phyloP scores from a whole-genome alignment of 2,888 invertebrate genomes.

The Hirtodrosophila alboralis region DNA sequence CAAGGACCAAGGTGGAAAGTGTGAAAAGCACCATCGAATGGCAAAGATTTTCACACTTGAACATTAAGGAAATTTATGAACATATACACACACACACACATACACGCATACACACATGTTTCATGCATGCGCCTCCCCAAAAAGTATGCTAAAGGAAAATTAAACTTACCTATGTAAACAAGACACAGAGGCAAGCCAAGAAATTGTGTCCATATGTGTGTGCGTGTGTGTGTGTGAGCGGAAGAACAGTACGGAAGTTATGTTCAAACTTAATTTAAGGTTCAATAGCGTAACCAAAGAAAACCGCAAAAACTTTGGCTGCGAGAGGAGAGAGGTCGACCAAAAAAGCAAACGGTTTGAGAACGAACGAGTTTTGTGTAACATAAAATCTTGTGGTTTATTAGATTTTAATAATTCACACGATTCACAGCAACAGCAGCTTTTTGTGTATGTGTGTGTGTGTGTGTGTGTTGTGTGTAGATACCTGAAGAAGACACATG shows the following conservation, averaged over 20 bases:
- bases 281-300: constrained; percentile 82
- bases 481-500: constrained; percentile 67
- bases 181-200: constrained; percentile 42
- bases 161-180: constrained; percentile 82
- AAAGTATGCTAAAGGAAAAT: constrained; percentile 80
- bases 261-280: constrained; percentile 83
- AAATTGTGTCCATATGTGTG: constrained; percentile 41
- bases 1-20: constrained; percentile 60
- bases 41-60: constrained; percentile 83
- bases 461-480: constrained; percentile 23
- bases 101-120: constrained; percentile 48
- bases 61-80: constrained; percentile 76
- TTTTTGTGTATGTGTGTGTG: constrained; percentile 15
- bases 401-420: constrained; percentile 84
- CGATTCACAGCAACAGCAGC: constrained; percentile 53
- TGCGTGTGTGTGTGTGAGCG: constrained; percentile 31
- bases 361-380: constrained; percentile 73
- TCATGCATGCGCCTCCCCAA: constrained; percentile 66
- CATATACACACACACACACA: constrained; percentile 44
- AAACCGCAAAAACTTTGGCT: constrained; percentile 80
- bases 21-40: constrained; percentile 82
- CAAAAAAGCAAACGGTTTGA: constrained; percentile 9
- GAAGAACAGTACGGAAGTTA: constrained; percentile 67
- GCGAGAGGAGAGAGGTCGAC: constrained; percentile 40
- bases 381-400: constrained; percentile 83